phyloP scores from a whole-genome alignment of 2,888 invertebrate genomes.

The Drosophila fungiperda region DNA sequence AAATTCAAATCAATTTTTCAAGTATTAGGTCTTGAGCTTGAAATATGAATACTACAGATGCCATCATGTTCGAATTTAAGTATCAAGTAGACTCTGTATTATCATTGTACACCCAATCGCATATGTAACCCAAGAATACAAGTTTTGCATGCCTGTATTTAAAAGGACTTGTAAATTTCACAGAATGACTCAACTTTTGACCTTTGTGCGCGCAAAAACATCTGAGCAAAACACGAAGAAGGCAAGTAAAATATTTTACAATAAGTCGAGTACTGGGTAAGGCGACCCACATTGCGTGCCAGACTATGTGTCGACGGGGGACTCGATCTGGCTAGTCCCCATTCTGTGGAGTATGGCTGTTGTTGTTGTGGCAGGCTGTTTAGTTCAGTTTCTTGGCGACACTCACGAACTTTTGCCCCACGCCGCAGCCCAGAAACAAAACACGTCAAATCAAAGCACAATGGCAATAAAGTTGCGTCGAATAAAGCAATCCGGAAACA shows the following conservation, averaged over 20 bases:
- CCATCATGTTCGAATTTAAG: not conserved
- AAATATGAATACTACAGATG: not conserved
- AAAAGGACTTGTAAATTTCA: constrained; percentile 2
- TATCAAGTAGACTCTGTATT: not conserved
- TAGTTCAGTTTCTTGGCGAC: constrained; percentile 37
- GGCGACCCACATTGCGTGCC: constrained; percentile 63
- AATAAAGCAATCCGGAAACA: constrained; percentile 30
- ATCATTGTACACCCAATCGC: not conserved
- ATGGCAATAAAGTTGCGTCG: constrained; percentile 39
- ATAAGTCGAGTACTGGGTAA: constrained; percentile 16
- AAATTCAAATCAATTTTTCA: not conserved
- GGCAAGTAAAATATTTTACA: constrained; percentile 40
- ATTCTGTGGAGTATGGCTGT: constrained; percentile 26
- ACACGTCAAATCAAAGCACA: constrained; percentile 52
- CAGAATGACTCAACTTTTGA: constrained; percentile 59
- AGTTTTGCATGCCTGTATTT: not conserved
- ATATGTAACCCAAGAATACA: not conserved
- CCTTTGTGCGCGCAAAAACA: constrained; percentile 50
- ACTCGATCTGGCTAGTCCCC: constrained; percentile 47
- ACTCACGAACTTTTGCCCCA: constrained; percentile 38
- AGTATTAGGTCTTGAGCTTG: not conserved
- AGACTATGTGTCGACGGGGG: constrained; percentile 31
- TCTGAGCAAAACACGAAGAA: constrained; percentile 3
- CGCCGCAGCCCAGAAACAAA: constrained; percentile 4
- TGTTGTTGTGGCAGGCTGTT: constrained; percentile 29